A percentile compares a stretch with the other conserved stretches of the same genome.
These are phyloP conservation scores for Mamestra brassicae DNA, from an alignment of 2,888 invertebrate genomes.

Conservation along the genomic window DNA sequence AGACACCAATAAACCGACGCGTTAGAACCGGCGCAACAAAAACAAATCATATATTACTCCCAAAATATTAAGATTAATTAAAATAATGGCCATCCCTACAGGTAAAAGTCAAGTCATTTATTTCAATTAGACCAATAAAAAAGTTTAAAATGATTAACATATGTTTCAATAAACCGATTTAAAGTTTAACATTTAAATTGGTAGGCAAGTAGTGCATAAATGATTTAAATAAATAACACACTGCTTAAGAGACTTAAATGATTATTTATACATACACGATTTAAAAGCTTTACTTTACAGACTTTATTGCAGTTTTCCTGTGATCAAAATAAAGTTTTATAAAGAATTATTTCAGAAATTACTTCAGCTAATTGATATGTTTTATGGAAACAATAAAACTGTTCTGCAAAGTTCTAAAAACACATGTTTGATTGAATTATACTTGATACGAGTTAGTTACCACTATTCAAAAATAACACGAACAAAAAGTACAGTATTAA, in stretches of 20 bases:
- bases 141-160: not conserved
- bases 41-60: conserved; percentile 64
- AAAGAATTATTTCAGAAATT: not conserved
- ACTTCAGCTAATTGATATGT: not conserved
- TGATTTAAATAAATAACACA: conserved; percentile 23
- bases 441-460: not conserved
- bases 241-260: not conserved
- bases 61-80: conserved; percentile 47
- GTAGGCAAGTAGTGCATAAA: not conserved
- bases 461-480: no score
- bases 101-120: not conserved
- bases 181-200: conserved; percentile 17
- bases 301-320: conserved; percentile 4
- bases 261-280: not conserved
- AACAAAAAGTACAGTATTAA: not conserved
- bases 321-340: conserved; percentile 2
- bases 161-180: conserved; percentile 13
- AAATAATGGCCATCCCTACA: not conserved
- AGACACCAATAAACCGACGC: conserved; percentile 81
- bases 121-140: not conserved
- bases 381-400: not conserved
- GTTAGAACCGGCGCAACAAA: conserved; percentile 77
- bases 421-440: not conserved
- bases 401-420: not conserved
- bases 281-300: conserved; percentile 9